These are phyloP conservation scores for Mactra quadrangularis DNA, from an alignment of 1,140 invertebrate genomes.

Conservation along the genomic window DNA sequence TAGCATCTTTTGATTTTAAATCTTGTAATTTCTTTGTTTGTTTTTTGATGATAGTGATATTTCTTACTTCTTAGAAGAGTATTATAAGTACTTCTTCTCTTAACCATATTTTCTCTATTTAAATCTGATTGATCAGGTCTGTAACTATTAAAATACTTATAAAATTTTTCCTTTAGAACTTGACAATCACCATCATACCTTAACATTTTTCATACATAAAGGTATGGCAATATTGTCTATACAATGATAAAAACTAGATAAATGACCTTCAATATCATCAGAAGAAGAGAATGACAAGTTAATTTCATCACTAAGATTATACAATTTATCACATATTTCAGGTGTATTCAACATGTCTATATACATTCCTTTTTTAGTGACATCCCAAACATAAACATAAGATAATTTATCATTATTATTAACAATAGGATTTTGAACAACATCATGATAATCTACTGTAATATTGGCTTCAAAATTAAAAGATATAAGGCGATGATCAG, in stretches of 20 bases:
- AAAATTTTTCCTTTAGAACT: background rate
- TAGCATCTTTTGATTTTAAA: conserved; percentile 12
- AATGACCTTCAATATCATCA: background rate
- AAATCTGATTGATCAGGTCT: background rate
- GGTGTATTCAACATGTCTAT: background rate
- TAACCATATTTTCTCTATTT: conserved; percentile 19
- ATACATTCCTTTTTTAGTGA: background rate
- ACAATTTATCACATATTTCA: background rate
- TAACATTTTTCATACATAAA: conserved; percentile 19
- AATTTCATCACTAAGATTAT: background rate
- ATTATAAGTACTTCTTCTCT: conserved; percentile 16
- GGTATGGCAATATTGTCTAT: background rate
- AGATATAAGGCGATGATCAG: conserved; percentile 6
- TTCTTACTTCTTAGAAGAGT: conserved; percentile 2
- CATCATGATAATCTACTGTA: background rate
- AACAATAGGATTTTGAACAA: background rate
- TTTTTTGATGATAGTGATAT: background rate
- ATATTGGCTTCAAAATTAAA: background rate
- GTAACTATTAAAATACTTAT: conserved; percentile 9
- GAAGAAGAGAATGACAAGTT: background rate
- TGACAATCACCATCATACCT: conserved; percentile 5
- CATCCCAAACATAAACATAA: background rate
- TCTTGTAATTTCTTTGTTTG: conserved; percentile 14
- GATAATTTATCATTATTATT: too few relatives aligned
- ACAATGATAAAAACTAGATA: background rate